A percentile compares a stretch with the other conserved stretches of the same genome.
These are phyloP conservation scores for Drosophila pseudotakahashii DNA, from an alignment of 2,888 invertebrate species.

Conservation along the genomic window DNA sequence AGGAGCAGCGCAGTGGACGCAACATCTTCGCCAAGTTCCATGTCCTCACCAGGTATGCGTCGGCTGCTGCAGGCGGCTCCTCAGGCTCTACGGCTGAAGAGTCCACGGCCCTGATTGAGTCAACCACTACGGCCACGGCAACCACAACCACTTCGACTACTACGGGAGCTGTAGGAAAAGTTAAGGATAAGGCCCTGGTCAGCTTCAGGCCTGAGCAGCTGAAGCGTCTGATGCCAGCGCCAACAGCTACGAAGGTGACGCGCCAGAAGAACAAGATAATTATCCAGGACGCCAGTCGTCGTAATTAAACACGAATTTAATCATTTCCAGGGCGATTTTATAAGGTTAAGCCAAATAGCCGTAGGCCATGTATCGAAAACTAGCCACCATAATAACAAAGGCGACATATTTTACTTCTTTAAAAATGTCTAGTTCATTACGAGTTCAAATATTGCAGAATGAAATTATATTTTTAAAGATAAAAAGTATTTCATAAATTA, in stretches of 20 bases:
- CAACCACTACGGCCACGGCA: conserved; percentile 54
- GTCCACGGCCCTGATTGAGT: conserved; percentile 67
- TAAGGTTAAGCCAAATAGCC: not conserved
- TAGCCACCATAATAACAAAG: not conserved
- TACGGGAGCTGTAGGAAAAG: conserved; percentile 27
- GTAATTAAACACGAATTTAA: conserved; percentile 67
- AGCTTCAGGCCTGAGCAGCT: conserved; percentile 89
- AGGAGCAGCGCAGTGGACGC: conserved; percentile 83
- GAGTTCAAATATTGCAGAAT: not conserved
- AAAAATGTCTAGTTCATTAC: not conserved
- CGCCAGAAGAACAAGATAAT: conserved; percentile 93
- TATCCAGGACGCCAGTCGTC: conserved; percentile 86
- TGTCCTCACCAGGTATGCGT: conserved; percentile 84
- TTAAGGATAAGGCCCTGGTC: conserved; percentile 62
- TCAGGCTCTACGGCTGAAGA: conserved; percentile 62
- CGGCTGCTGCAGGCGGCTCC: conserved; percentile 67
- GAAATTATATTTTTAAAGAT: too few species aligned
- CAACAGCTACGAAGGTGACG: conserved; percentile 91
- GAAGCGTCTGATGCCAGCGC: conserved; percentile 88
- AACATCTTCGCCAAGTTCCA: conserved; percentile 86
- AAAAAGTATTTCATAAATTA: not conserved
- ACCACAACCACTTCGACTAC: conserved; percentile 53
- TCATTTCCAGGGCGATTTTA: conserved; percentile 45
- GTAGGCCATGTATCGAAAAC: not conserved
- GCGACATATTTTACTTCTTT: not conserved